Base-by-base conservation (phyloP, 2,888 invertebrate genomes). In the Dinocampus coccinellae region DNA sequence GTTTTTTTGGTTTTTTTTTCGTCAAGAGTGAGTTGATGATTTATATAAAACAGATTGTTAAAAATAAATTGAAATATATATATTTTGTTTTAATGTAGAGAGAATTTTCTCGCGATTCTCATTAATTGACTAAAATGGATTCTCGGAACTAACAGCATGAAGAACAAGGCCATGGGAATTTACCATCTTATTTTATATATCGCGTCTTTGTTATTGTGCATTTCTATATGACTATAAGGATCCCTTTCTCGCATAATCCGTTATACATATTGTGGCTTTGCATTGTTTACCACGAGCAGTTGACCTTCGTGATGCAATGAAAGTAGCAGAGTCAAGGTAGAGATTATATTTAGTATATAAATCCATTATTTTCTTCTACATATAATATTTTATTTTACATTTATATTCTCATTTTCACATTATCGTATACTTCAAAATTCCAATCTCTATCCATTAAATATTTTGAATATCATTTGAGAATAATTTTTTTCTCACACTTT, bases 151-250 rank as follows among this genome's bases (percentile, higher is more conserved):
- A 26, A 47, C 64, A 26, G 47, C 58, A 11, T 47, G 22, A 73
- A 69, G 72, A 76, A 77, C 77, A 77, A 79, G 79, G 78, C 77
- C 78, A 79, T 80, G 79, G 75, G 80, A 81, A 81, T 74, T 67
- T 72, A 67, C 67, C 75, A 58, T 63, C 75, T 77, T 70, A 68
- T 66, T 60, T 73, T 52, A 55, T 55, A 53, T 39, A 24, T 34
- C n/a, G 42, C 24, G 55, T 42, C 60, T 60, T 39, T 65, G 60
- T 42, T 72, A 1, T 63, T 72, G 63, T 74, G 73, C n/a, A n/a
- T 67, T 64, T 47, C 47, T 47, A 47, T 47, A 72, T 73, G 36
- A 68, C 65, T 34, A 47, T 36, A 16, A 36, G n/a, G 24, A 10
- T 29, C 24, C 53, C 71, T 60, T 62, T 72, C 36, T 29, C 58